Percentiles rank a stretch among this genome's conserved stretches.
These are phyloP conservation scores for Pitta sordida DNA, from an alignment of 2,113 vertebrate species.

Conservation along the genomic window DNA sequence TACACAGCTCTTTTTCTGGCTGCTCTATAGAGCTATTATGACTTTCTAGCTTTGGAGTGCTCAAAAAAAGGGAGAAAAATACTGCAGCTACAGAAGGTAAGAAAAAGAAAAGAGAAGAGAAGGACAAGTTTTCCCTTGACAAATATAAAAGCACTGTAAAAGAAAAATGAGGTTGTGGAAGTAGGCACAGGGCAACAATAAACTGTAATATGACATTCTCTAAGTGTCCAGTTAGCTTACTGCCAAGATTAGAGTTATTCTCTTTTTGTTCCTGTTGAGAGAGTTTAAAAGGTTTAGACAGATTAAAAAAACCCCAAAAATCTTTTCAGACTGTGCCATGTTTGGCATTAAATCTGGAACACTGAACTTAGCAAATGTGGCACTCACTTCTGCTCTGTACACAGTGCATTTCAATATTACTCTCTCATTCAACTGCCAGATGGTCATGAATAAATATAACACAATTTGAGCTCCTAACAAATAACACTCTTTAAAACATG, in stretches of 20 bases:
- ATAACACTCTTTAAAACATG: conserved; percentile 54
- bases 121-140: not conserved
- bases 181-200: not conserved
- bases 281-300: conserved; percentile 8
- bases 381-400: conserved; percentile 50
- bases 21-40: not conserved
- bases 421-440: conserved; percentile 44
- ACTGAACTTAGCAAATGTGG: conserved; percentile 43
- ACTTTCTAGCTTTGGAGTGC: not conserved
- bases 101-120: not conserved
- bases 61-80: not conserved
- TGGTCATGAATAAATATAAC: conserved; percentile 61
- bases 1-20: not conserved
- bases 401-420: conserved; percentile 56
- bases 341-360: conserved; percentile 38
- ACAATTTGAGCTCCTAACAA: conserved; percentile 55
- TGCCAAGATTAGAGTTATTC: not conserved
- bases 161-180: not conserved
- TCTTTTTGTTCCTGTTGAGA: conserved; percentile 27
- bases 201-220: not conserved
- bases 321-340: conserved; percentile 31
- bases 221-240: conserved; percentile 28
- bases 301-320: too few species aligned
- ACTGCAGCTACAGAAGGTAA: not conserved
- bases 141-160: not conserved